A percentile compares a stretch with the other conserved stretches of the same genome.
These are phyloP conservation scores for Drosophila sturtevanti DNA, from an alignment of 1,140 invertebrate genomes.

Conservation along the genomic window DNA sequence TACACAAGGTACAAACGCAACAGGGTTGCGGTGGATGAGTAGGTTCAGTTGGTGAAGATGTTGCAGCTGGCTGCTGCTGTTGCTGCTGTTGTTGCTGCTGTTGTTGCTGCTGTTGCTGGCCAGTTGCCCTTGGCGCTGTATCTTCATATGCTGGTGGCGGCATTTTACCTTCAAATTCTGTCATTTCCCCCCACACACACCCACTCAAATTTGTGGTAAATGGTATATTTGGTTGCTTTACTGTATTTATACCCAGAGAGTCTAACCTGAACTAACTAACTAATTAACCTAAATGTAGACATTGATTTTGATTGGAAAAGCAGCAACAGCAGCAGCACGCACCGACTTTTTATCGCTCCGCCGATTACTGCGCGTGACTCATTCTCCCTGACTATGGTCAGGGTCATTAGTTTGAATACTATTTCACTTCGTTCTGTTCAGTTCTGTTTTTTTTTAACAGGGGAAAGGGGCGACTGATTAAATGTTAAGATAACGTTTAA, in stretches of 20 bases:
- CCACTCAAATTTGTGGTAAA: constrained; percentile 25
- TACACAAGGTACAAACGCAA: constrained; percentile 27
- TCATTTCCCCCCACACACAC: constrained; percentile 31
- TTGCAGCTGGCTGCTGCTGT: background rate
- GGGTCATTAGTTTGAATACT: constrained; percentile 6
- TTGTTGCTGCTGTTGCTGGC: background rate
- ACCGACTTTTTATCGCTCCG: background rate
- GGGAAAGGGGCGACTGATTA: background rate
- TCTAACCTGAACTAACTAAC: constrained; percentile 34
- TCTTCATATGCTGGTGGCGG: constrained; percentile 10
- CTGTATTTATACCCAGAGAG: constrained; percentile 24
- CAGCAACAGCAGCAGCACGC: constrained; percentile 10
- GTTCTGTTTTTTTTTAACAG: background rate
- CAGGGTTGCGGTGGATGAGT: background rate
- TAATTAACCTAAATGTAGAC: constrained; percentile 45
- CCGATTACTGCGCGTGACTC: background rate
- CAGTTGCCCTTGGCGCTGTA: constrained; percentile 17
- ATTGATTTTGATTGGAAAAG: constrained; percentile 30
- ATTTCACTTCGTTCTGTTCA: background rate
- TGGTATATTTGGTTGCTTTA: constrained; percentile 1
- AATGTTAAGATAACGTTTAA: constrained; percentile 1
- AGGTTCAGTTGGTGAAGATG: background rate
- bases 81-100: background rate
- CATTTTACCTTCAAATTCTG: constrained; percentile 19
- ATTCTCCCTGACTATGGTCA: background rate